A percentile compares a stretch with the other conserved stretches of the same genome.
phyloP scores from a whole-genome alignment of 2,888 invertebrate genomes.

The Orchestes rusci region DNA sequence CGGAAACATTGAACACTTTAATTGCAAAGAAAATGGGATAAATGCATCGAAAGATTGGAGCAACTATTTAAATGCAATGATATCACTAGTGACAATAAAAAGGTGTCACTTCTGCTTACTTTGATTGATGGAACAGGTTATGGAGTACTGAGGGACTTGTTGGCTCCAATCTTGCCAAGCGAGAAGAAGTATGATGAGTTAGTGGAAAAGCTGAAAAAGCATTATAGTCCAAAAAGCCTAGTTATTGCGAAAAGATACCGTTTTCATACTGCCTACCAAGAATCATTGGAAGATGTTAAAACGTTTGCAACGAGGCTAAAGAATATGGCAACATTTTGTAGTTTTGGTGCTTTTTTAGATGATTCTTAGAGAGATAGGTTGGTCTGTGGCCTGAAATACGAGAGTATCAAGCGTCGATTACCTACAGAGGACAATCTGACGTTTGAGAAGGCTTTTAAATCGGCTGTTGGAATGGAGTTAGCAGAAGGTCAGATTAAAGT shows the following conservation, averaged over 20 bases:
- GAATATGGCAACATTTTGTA: constrained; percentile 27
- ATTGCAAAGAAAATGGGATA: no score
- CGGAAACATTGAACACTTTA: no score
- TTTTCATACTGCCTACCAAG: constrained; percentile 29
- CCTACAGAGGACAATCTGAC: constrained; percentile 17
- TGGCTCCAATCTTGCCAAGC: constrained; percentile 21
- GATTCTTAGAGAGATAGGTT: constrained; percentile 25
- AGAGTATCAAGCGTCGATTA: constrained; percentile 22
- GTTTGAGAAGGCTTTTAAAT: constrained; percentile 8
- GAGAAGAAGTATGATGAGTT: constrained; percentile 25
- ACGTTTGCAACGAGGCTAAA: constrained; percentile 25
- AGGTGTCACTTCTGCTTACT: no score
- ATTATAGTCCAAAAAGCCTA: constrained; percentile 26
- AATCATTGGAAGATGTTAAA: constrained; percentile 17
- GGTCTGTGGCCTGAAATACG: constrained; percentile 27
- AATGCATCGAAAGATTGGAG: no score
- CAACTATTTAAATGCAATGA: no score
- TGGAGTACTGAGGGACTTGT: no score
- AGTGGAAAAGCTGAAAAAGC: constrained; percentile 18
- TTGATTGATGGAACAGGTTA: no score
- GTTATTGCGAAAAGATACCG: constrained; percentile 30
- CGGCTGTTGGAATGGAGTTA: constrained; percentile 12
- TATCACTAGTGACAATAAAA: no score
- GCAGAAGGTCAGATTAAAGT: constrained; percentile 14
- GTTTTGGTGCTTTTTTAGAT: constrained; percentile 28